Evolutionary conservation across 2,113 vertebrate species (phyloP), one percentile per base, ranked within the genome.

Genomic region (Lipotes vexillifer): DNA sequence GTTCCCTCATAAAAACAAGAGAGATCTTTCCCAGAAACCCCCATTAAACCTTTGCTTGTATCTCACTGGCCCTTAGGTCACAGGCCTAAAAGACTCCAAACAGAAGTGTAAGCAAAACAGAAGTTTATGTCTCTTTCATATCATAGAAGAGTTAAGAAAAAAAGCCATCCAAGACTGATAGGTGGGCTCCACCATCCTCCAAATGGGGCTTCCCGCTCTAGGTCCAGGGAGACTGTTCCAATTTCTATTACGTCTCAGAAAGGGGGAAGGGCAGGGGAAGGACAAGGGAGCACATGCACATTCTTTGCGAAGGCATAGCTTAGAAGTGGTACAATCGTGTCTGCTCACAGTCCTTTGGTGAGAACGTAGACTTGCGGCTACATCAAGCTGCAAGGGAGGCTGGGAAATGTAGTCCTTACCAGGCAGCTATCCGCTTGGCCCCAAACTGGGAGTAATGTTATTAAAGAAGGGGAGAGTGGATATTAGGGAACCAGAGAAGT

Each of bases 371-470:
- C n/a, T 61, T n/a, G 46, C 0, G 13, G 65, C 49, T 5, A 25
- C 41, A n/a, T 52, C 41, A 8, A 86, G 66, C 66, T 82, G 78
- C 96, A 96, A 89, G 20, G 92, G 41, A 89, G n/a, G 8, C 93
- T 97, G 96, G 93, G 86, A 97, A 97, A 94, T 93, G 96, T 88
- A 96, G 95, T 94, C 71, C 84, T 97, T 55, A 82, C 0, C 33
- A 97, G 69, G 49, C 52, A 63, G 77, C 75, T 89, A 65, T 75
- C 7, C 38, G n/a, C 63, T 93, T 74, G 46, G 86, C 27, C 71
- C 29, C 55, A 95, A 93, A 52, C 68, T 65, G 44, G 65, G 36
- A 77, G 38, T 88, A 88, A 72, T 72, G 29, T 92, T 94, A 52
- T 31, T 86, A 65, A 88, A 88, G 65, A 93, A 94, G 29, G 21